Percentiles rank a stretch among this genome's conserved stretches.
Evolutionary conservation across 2,797 vertebrate genomes (phyloP).

Genomic region (Chelmon rostratus): DNA sequence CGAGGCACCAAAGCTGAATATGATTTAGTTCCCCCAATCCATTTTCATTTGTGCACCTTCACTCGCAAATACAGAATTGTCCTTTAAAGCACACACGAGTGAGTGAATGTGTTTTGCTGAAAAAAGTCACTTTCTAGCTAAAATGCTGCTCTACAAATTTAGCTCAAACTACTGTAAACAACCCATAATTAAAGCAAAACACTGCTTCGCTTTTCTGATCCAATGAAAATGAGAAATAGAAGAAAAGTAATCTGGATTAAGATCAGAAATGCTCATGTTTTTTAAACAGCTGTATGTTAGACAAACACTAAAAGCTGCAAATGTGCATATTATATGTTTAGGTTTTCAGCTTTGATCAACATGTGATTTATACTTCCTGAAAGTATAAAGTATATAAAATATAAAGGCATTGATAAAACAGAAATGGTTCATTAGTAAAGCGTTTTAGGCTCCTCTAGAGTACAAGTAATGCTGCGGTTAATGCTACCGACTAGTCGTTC

Average conservation of each 20-base stretch:
- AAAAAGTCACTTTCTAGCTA: slow-evolving; percentile 3
- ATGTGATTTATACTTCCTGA: not conserved
- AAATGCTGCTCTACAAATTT: not conserved
- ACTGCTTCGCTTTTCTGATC: not conserved
- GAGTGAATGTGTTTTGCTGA: not conserved
- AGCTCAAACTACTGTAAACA: not conserved
- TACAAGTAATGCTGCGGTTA: not conserved
- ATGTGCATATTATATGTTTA: not conserved
- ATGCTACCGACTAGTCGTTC: not conserved
- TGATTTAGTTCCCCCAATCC: slow-evolving; percentile 50
- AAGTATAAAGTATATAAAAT: too few species aligned
- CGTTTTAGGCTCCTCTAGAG: not conserved
- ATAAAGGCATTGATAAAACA: not conserved
- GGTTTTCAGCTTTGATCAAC: not conserved
- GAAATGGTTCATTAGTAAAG: not conserved
- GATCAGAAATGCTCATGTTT: not conserved
- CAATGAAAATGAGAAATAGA: not conserved
- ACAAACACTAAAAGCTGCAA: not conserved
- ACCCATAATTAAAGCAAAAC: not conserved
- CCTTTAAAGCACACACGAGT: slow-evolving; percentile 21
- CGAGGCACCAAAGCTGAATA: slow-evolving; percentile 56
- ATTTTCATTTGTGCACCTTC: slow-evolving; percentile 49
- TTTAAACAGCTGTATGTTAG: not conserved
- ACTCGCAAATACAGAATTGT: slow-evolving; percentile 39
- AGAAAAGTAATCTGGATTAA: not conserved